Conservation (phyloP, 1,140 invertebrate genomes). For the Cydia pomonella region DNA sequence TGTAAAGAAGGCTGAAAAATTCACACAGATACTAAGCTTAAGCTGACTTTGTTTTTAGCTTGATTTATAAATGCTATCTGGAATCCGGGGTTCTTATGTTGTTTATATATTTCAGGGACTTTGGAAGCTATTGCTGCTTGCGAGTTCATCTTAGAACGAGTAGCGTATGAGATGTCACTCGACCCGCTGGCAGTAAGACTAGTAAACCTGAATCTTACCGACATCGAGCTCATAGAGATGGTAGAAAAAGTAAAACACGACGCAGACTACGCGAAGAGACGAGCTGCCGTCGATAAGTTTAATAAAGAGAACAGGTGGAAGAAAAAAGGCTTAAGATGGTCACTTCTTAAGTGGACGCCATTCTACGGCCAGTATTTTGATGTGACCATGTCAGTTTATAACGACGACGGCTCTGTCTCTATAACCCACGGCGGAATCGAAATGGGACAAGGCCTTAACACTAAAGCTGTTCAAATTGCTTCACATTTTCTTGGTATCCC, state of each 20-base stretch:
- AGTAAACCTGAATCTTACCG: slow-evolving; percentile 81
- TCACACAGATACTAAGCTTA: too few species aligned
- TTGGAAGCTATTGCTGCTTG: slow-evolving; percentile 84
- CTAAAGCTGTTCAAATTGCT: slow-evolving; percentile 85
- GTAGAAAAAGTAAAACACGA: slow-evolving; percentile 79
- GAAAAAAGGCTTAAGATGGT: slow-evolving; percentile 84
- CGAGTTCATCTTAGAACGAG: slow-evolving; percentile 92
- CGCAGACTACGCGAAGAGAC: slow-evolving; percentile 81
- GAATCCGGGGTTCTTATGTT: too few species aligned
- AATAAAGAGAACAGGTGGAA: slow-evolving; percentile 87
- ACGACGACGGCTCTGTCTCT: slow-evolving; percentile 86
- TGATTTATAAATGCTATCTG: too few species aligned
- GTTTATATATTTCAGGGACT: slow-evolving; percentile 83
- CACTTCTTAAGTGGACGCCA: slow-evolving; percentile 83
- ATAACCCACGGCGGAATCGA: slow-evolving; percentile 88
- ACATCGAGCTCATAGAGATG: slow-evolving; percentile 70
- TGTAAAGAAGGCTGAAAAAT: too few species aligned
- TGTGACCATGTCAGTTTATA: slow-evolving; percentile 84
- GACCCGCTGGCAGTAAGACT: slow-evolving; percentile 86
- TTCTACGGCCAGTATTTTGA: slow-evolving; percentile 79
- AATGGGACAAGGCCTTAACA: slow-evolving; percentile 89
- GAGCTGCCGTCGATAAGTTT: slow-evolving; percentile 79
- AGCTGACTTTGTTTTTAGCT: too few species aligned
- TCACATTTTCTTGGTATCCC: slow-evolving; percentile 85
- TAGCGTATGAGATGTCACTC: slow-evolving; percentile 83